These are phyloP conservation scores for Phalanger gymnotis DNA, from an alignment of 2,797 vertebrate species.

Conservation along the genomic window DNA sequence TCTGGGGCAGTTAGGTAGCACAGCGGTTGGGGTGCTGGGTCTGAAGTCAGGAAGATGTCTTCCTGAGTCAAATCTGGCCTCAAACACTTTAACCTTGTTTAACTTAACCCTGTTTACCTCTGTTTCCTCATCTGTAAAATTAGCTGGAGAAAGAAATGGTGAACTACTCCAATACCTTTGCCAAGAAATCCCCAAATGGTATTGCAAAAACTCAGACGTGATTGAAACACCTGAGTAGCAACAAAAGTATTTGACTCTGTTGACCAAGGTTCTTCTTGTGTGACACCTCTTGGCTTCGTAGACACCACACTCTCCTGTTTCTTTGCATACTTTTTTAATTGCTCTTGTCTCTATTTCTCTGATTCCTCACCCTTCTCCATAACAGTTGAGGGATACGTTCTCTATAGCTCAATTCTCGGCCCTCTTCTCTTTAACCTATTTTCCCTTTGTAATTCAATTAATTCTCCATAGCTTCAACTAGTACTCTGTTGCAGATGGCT, in stretches of 20 bases:
- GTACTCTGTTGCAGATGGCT: background rate
- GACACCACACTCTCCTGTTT: background rate
- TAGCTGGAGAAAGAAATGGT: background rate
- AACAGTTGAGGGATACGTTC: background rate
- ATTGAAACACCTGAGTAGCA: background rate
- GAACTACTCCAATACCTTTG: background rate
- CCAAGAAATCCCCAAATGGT: background rate
- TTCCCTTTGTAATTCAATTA: background rate
- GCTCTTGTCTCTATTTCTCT: background rate
- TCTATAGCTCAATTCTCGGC: background rate
- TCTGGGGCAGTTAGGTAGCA: background rate
- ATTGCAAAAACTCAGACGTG: background rate
- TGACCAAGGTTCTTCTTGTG: background rate
- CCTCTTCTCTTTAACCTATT: background rate
- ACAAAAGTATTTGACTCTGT: background rate
- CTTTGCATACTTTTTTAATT: background rate
- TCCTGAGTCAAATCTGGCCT: background rate
- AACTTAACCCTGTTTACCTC: background rate
- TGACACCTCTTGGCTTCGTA: background rate
- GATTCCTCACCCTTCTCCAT: background rate
- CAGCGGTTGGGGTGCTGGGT: background rate
- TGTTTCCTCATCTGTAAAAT: background rate
- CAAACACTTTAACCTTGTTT: no score
- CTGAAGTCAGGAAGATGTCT: background rate
- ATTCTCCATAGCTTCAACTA: background rate